phyloP scores from a whole-genome alignment of 2,113 vertebrate species.

The Myodes glareolus region DNA sequence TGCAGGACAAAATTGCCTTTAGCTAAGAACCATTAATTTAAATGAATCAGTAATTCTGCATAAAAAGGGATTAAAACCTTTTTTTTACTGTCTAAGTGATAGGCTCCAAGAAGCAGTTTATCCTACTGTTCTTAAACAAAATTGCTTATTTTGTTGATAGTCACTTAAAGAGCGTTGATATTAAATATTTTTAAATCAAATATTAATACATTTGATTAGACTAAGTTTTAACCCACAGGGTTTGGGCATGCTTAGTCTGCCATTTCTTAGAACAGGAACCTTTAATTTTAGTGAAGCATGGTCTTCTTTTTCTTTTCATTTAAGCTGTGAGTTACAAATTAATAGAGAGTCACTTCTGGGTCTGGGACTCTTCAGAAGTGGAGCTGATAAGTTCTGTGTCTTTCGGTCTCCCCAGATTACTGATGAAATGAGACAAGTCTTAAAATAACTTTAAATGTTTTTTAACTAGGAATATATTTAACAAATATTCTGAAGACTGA shows the following conservation, averaged over 20 bases:
- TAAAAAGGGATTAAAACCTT: constrained; percentile 51
- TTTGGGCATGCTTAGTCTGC: not conserved
- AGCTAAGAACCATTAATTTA: constrained; percentile 1
- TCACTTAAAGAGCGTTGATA: constrained; percentile 23
- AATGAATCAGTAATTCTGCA: constrained; percentile 40
- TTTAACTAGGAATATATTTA: constrained; percentile 94
- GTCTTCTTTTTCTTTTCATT: constrained; percentile 19
- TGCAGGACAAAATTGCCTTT: not conserved
- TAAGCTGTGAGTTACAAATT: constrained; percentile 19
- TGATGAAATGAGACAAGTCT: constrained; percentile 59
- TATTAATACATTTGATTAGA: constrained; percentile 37
- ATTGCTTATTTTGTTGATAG: constrained; percentile 45
- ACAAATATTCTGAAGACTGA: constrained; percentile 99
- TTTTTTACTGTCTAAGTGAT: constrained; percentile 49
- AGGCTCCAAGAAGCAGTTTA: not conserved
- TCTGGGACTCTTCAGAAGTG: constrained; percentile 1
- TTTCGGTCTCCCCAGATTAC: constrained; percentile 52
- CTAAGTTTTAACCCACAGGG: not conserved
- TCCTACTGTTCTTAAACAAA: constrained; percentile 53
- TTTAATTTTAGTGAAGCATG: not conserved
- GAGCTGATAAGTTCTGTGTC: constrained; percentile 34
- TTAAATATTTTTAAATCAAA: constrained; percentile 48
- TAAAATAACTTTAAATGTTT: constrained; percentile 64
- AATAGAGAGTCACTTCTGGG: constrained; percentile 17
- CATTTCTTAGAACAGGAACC: not conserved